A percentile compares a stretch with the other conserved stretches of the same genome.
phyloP scores from a whole-genome alignment of 2,113 vertebrate species.

The Taurulus bubalis region DNA sequence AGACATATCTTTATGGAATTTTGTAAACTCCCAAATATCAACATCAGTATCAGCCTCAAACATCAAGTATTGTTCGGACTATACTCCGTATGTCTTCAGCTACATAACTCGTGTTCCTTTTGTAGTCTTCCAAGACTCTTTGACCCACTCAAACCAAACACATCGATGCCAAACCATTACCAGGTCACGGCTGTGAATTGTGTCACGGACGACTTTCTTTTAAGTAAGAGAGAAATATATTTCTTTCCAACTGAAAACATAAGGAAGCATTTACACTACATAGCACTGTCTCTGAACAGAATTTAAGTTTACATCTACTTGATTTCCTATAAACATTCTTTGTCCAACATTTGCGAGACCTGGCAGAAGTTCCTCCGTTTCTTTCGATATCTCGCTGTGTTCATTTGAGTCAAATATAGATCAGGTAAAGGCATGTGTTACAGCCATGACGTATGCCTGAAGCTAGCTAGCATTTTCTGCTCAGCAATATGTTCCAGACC shows the following conservation, averaged over 20 bases:
- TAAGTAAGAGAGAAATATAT: background rate
- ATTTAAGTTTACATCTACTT: constrained; percentile 42
- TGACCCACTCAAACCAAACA: constrained; percentile 1
- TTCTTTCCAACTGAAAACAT: constrained; percentile 26
- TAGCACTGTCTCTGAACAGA: constrained; percentile 8
- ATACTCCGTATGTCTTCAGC: background rate
- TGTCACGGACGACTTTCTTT: background rate
- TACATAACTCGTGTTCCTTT: background rate
- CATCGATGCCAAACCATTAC: background rate
- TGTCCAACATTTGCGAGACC: constrained; percentile 3
- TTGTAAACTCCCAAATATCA: background rate
- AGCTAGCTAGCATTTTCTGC: constrained; percentile 48
- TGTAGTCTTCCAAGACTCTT: background rate
- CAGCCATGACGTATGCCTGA: constrained; percentile 23
- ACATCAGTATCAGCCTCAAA: background rate
- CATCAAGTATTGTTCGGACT: background rate
- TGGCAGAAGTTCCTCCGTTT: constrained; percentile 34
- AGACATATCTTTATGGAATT: background rate
- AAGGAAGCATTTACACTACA: constrained; percentile 29
- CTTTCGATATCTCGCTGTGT: constrained; percentile 29
- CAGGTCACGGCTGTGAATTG: background rate
- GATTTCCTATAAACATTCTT: constrained; percentile 42
- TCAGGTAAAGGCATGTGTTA: constrained; percentile 38
- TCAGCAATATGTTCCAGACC: constrained; percentile 55
- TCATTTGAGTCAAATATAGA: constrained; percentile 52